Evolutionary conservation across 1,140 invertebrate species (phyloP).

Genomic region (Diprion similis): DNA sequence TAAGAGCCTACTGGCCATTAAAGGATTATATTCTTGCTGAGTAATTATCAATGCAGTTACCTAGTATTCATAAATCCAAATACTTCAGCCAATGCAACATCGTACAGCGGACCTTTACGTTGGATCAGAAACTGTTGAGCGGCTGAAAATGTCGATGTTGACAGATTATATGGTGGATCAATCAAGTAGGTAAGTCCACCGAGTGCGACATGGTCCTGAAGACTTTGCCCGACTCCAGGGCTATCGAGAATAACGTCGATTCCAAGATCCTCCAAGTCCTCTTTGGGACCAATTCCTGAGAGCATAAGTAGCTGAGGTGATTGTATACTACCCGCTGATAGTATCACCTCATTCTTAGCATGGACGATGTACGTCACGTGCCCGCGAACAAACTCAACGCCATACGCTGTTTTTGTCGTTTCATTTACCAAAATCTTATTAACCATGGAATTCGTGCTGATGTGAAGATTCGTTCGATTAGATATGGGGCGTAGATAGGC

Average conservation of each 20-base stretch:
- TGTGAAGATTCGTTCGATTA: conserved; percentile 60
- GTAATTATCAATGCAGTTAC: not conserved
- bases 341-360: conserved; percentile 66
- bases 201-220: conserved; percentile 62
- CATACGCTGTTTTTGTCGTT: conserved; percentile 46
- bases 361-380: conserved; percentile 44
- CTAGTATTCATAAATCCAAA: not conserved
- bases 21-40: not conserved
- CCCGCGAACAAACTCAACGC: conserved; percentile 57
- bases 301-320: conserved; percentile 71
- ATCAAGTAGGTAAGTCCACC: conserved; percentile 44
- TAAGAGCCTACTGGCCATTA: too few species aligned
- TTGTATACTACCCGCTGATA: conserved; percentile 67
- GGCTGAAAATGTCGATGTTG: not conserved
- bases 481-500: conserved; percentile 59
- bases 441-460: conserved; percentile 57
- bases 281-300: conserved; percentile 69
- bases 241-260: conserved; percentile 59
- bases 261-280: conserved; percentile 63
- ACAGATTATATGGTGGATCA: conserved; percentile 32
- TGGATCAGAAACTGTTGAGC: not conserved
- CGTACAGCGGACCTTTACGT: not conserved
- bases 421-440: conserved; percentile 40
- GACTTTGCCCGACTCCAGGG: conserved; percentile 66
- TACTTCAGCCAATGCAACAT: not conserved